Conservation (phyloP, 2,797 vertebrate species). For the Chanos chanos region DNA sequence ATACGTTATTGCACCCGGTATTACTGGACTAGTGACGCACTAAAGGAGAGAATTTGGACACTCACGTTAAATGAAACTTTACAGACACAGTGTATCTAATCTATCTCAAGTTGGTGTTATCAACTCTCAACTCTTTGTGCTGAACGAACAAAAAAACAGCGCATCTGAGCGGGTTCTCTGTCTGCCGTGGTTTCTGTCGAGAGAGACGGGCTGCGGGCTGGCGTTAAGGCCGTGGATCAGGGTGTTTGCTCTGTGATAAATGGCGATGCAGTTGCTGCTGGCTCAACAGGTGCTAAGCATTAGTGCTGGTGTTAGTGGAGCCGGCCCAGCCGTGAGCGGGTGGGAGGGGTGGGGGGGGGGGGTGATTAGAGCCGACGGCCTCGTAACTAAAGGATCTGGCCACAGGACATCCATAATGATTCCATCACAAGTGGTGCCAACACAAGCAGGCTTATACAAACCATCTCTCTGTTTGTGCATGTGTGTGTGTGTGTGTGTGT, state of each 20-base stretch:
- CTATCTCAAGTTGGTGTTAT: too few species aligned
- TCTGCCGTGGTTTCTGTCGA: too few species aligned
- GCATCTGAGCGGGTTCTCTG: too few species aligned
- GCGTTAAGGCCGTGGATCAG: too few species aligned
- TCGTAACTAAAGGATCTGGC: slow-evolving; percentile 46
- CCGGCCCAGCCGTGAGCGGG: not conserved
- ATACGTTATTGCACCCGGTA: too few species aligned
- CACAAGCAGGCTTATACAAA: slow-evolving; percentile 43
- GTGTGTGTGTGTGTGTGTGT: slow-evolving; percentile 18
- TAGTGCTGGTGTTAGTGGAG: slow-evolving; percentile 37
- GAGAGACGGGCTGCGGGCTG: too few species aligned
- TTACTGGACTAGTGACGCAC: too few species aligned
- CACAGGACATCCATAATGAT: slow-evolving; percentile 48
- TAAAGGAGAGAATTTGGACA: too few species aligned
- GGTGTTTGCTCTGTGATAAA: not conserved
- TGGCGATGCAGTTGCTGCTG: slow-evolving; percentile 24
- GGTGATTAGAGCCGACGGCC: slow-evolving; percentile 34
- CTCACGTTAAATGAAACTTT: too few species aligned
- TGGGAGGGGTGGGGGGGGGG: slow-evolving; percentile 8
- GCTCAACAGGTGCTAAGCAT: slow-evolving; percentile 52
- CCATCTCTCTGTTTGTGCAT: slow-evolving; percentile 34
- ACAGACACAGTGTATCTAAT: too few species aligned
- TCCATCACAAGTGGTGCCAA: slow-evolving; percentile 44
- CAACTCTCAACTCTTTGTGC: too few species aligned
- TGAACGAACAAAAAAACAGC: too few species aligned